These are phyloP conservation scores for Melipona beecheii DNA, from an alignment of 2,888 invertebrate species.

Conservation along the genomic window DNA sequence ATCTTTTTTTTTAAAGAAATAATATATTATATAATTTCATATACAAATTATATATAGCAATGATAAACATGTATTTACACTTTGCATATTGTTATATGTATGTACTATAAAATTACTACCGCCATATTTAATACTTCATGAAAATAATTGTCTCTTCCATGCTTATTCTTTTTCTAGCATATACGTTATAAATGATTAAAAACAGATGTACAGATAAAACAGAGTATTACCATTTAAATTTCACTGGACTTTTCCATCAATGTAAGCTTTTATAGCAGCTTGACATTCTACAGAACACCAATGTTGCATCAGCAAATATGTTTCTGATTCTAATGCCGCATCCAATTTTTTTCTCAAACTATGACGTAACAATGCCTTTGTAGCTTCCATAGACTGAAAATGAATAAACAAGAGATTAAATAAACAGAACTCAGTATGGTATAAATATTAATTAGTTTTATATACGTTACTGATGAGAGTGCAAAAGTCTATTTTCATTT, in stretches of 20 bases:
- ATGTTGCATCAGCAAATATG: constrained; percentile 88
- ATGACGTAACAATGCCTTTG: constrained; percentile 86
- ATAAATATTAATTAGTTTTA: constrained; percentile 60
- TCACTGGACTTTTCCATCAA: constrained; percentile 78
- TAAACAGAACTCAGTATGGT: constrained; percentile 15
- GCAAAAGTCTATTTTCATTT: constrained; percentile 24
- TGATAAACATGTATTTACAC: constrained; percentile 59
- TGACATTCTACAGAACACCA: constrained; percentile 92
- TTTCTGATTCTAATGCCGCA: constrained; percentile 88
- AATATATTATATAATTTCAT: constrained; percentile 57
- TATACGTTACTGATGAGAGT: constrained; percentile 30
- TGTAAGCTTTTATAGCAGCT: constrained; percentile 82
- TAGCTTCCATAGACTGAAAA: constrained; percentile 88
- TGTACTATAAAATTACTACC: constrained; percentile 44
- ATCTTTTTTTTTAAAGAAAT: constrained; percentile 39
- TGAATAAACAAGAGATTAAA: constrained; percentile 55
- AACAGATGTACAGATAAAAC: constrained; percentile 37
- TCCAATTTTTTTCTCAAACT: constrained; percentile 86
- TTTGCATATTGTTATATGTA: constrained; percentile 46
- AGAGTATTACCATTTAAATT: constrained; percentile 59
- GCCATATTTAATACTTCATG: constrained; percentile 21
- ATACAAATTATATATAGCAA: constrained; percentile 58
- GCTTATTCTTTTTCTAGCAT: constrained; percentile 16
- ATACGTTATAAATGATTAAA: constrained; percentile 34
- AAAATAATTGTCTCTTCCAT: constrained; percentile 37